phyloP scores from a whole-genome alignment of 2,888 invertebrate species.

The Notocelia uddmanniana region DNA sequence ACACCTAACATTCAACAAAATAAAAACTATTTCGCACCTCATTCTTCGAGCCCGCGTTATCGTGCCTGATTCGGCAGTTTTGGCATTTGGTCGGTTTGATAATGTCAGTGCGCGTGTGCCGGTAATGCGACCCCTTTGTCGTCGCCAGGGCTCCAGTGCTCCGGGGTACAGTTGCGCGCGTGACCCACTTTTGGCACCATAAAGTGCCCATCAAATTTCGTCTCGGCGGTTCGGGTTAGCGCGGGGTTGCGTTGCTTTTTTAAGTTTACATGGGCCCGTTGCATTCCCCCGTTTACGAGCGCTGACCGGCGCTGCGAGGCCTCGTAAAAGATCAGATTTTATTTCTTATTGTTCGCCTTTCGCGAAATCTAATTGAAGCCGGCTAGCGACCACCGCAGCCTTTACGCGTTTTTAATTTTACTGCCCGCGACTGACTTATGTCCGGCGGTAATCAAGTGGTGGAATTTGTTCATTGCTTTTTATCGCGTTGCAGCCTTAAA shows the following conservation, averaged over 20 bases:
- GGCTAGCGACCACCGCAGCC: slow-evolving; percentile 68
- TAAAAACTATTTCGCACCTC: slow-evolving; percentile 5
- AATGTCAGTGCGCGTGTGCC: slow-evolving; percentile 12
- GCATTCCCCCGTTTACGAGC: slow-evolving; percentile 81
- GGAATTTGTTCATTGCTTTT: slow-evolving; percentile 77
- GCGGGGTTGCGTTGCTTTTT: slow-evolving; percentile 72
- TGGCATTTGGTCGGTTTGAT: slow-evolving; percentile 12
- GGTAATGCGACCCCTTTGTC: slow-evolving; percentile 26
- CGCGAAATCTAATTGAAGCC: slow-evolving; percentile 84
- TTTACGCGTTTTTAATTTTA: slow-evolving; percentile 84
- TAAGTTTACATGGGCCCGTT: slow-evolving; percentile 71
- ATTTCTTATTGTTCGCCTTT: slow-evolving; percentile 85
- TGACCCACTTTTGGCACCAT: slow-evolving; percentile 78
- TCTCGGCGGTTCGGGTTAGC: slow-evolving; percentile 66
- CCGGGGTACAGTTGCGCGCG: slow-evolving; percentile 48
- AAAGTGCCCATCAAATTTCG: slow-evolving; percentile 77
- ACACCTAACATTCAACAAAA: neutral
- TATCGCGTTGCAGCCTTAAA: slow-evolving; percentile 72
- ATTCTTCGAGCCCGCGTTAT: slow-evolving; percentile 8
- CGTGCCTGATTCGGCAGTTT: slow-evolving; percentile 6
- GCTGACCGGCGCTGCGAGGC: slow-evolving; percentile 75
- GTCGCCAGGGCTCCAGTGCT: slow-evolving; percentile 1
- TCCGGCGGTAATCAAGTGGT: slow-evolving; percentile 68
- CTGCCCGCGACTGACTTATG: slow-evolving; percentile 73
- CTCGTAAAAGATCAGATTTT: slow-evolving; percentile 83